Conservation (phyloP, 2,113 vertebrate species). For the Lethenteron camtschaticum region DNA sequence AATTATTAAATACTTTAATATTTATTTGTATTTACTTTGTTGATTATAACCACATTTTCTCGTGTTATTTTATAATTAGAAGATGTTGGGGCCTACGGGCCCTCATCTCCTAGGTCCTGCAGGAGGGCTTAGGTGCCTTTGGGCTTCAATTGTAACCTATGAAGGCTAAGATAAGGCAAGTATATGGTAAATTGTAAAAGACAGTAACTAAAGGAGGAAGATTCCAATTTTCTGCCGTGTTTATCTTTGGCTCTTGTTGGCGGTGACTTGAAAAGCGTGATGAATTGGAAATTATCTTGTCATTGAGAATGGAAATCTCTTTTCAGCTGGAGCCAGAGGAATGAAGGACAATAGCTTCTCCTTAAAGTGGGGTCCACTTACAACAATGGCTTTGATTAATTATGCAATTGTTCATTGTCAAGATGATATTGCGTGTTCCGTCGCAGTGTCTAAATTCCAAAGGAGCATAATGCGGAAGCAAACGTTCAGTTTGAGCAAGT, state of each 20-base stretch:
- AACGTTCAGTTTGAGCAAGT: conserved; percentile 1
- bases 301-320: not conserved
- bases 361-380: not conserved
- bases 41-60: too few relatives aligned
- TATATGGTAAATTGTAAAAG: too few relatives aligned
- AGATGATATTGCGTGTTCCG: not conserved
- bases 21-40: too few relatives aligned
- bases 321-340: not conserved
- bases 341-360: not conserved
- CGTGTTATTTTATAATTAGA: too few relatives aligned
- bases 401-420: not conserved
- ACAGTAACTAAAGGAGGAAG: not conserved
- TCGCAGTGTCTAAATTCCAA: not conserved
- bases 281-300: not conserved
- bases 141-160: too few relatives aligned
- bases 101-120: too few relatives aligned
- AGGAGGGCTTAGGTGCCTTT: too few relatives aligned
- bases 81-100: too few relatives aligned
- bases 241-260: not conserved
- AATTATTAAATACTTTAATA: too few relatives aligned
- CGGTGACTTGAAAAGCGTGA: not conserved
- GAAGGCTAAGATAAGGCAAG: too few relatives aligned
- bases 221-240: not conserved
- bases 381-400: not conserved
- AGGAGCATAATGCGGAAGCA: not conserved